These are phyloP conservation scores for Cherax quadricarinatus DNA, from an alignment of 1,140 invertebrate species.

Conservation along the genomic window DNA sequence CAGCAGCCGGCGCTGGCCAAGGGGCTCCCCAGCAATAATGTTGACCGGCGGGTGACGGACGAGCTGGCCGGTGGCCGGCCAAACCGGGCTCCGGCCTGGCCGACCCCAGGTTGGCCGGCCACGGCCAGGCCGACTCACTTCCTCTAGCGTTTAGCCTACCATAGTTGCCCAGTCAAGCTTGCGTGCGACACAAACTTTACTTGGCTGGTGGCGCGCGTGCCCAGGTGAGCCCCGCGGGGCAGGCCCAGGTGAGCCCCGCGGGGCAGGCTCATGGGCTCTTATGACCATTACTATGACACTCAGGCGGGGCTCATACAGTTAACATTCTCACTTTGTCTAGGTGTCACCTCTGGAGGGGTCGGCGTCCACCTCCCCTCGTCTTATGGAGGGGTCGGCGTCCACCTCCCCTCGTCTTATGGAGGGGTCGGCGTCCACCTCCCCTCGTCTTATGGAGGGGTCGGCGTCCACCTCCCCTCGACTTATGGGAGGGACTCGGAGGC, in stretches of 20 bases:
- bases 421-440: neutral
- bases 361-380: neutral
- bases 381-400: too few species aligned
- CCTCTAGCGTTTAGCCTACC: conserved; percentile 39
- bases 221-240: neutral
- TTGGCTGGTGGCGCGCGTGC: conserved; percentile 16
- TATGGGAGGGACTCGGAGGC: too few species aligned
- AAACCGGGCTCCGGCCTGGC: neutral
- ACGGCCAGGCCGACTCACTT: conserved; percentile 40
- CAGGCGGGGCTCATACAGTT: conserved; percentile 47
- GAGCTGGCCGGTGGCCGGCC: neutral
- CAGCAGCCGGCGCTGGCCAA: conserved; percentile 48
- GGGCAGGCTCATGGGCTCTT: neutral
- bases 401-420: neutral
- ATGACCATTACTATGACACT: conserved; percentile 7
- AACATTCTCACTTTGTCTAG: conserved; percentile 22
- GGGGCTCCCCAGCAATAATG: conserved; percentile 68
- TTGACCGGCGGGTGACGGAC: conserved; percentile 21
- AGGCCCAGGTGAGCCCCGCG: neutral
- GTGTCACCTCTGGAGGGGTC: neutral
- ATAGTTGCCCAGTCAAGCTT: conserved; percentile 62
- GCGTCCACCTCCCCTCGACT: conserved; percentile 3
- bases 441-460: neutral
- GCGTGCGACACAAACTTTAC: conserved; percentile 70
- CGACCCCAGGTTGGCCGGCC: neutral